phyloP scores from a whole-genome alignment of 2,113 vertebrate species.

The Boulengeromyrus knoepffleri region DNA sequence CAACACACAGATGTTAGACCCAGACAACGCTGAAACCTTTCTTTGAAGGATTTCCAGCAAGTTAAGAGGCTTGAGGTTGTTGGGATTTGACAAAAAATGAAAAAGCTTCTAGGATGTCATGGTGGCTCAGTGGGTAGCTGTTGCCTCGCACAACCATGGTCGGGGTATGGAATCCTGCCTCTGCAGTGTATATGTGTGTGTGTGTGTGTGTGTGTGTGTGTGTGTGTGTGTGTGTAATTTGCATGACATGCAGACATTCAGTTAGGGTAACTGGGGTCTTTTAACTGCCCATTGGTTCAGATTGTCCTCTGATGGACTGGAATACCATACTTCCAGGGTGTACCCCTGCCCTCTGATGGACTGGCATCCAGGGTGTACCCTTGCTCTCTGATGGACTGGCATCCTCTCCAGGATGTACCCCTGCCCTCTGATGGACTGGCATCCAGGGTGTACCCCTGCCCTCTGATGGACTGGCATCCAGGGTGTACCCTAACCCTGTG shows the following conservation, averaged over 20 bases:
- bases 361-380: too few species aligned
- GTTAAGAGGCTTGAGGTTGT: not conserved
- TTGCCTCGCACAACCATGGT: not conserved
- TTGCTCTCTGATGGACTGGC: too few species aligned
- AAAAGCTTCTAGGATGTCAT: not conserved
- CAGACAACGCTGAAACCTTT: not conserved
- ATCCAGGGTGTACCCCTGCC: not conserved
- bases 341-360: too few species aligned
- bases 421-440: too few species aligned
- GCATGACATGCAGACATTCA: not conserved
- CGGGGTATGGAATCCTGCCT: not conserved
- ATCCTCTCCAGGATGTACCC: too few species aligned
- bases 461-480: not conserved
- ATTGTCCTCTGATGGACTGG: not conserved
- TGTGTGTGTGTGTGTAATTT: not conserved
- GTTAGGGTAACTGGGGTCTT: not conserved
- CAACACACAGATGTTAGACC: not conserved
- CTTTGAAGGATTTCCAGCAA: not conserved
- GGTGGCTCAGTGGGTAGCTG: not conserved
- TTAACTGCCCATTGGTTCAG: not conserved
- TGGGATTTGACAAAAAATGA: not conserved
- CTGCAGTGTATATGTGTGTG: not conserved
- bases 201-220: too few species aligned
- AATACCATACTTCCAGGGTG: too few species aligned
- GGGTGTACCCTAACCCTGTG: not conserved